Conservation (phyloP, 2,113 vertebrate genomes). For the Xyliphius kryptos region DNA sequence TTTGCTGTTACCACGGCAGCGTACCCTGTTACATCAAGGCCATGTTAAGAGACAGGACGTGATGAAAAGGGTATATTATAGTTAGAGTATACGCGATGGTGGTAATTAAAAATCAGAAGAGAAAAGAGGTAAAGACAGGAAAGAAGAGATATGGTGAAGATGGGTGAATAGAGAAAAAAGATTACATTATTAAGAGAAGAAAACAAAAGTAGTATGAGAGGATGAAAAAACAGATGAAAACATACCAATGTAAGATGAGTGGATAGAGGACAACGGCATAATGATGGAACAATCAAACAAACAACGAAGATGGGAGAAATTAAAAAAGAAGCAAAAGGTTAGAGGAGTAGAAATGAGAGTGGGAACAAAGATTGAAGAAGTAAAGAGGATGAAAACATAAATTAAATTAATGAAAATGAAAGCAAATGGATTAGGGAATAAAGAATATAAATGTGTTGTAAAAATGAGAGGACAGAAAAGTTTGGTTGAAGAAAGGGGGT, state of each 20-base stretch:
- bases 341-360: too few relatives aligned
- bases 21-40: constrained; percentile 18
- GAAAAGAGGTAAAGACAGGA: not conserved
- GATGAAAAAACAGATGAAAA: not conserved
- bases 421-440: too few relatives aligned
- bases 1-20: constrained; percentile 31
- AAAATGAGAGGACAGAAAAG: too few relatives aligned
- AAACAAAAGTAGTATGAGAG: too few relatives aligned
- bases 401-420: too few relatives aligned
- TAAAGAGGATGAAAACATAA: too few relatives aligned
- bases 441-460: too few relatives aligned
- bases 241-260: not conserved
- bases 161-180: not conserved
- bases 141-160: not conserved
- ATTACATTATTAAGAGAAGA: not conserved
- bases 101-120: not conserved
- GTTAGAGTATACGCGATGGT: not conserved
- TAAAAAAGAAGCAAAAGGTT: not conserved
- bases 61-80: not conserved
- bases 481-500: too few relatives aligned
- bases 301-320: not conserved
- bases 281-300: not conserved
- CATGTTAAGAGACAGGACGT: not conserved
- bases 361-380: too few relatives aligned
- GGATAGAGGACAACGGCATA: not conserved